Evolutionary conservation across 2,113 vertebrate species (phyloP), one percentile per base, ranked within the genome.

Genomic region (Cinclus mexicanus): DNA sequence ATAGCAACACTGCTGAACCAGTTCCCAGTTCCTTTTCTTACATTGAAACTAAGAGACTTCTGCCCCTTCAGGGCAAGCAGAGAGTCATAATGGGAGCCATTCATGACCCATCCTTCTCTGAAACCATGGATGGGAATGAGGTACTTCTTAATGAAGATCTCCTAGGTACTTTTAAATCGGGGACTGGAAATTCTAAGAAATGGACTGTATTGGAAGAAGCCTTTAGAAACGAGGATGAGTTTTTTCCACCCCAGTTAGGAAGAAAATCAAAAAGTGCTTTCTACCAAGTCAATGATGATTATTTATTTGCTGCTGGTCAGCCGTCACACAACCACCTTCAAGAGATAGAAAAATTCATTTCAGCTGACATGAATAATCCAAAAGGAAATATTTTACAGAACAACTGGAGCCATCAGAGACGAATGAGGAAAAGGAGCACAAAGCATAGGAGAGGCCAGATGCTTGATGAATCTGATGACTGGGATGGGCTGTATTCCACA

Each of bases 11-110:
- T 44, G 98, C 98, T 23, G 98, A 98, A 82, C 98, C 98, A 6
- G 97, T 97, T 84, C 98, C 98, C 39, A 98, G 98, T 70, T 97
- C 98, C 74, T 98, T 98, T 65, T 98, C 98, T 50, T 98, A 99
- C 92, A 97, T 98, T 8, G 99, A 99, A 97, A 98, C 98, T 6
- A 98, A 98, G 12, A 98, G 98, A 83, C 98, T 99, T 84, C 78
- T 98, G 89, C 99, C 99, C 12, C 87, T 98, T 53, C 99, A 99
- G 96, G 98, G 98, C 83, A 98, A 98, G 83, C 98, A 98, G 79
- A 97, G 98, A 47, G 97, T 97, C 69, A 98, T 98, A 81, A 98
- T 98, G 98, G 98, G 98, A 49, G 97, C 98, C 33, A 88, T 98
- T 95, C 97, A 98, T 12, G 97, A 98, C 65, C 68, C 98, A 87